These are phyloP conservation scores for Hyaena hyaena DNA, from an alignment of 2,113 vertebrate genomes.

Conservation along the genomic window DNA sequence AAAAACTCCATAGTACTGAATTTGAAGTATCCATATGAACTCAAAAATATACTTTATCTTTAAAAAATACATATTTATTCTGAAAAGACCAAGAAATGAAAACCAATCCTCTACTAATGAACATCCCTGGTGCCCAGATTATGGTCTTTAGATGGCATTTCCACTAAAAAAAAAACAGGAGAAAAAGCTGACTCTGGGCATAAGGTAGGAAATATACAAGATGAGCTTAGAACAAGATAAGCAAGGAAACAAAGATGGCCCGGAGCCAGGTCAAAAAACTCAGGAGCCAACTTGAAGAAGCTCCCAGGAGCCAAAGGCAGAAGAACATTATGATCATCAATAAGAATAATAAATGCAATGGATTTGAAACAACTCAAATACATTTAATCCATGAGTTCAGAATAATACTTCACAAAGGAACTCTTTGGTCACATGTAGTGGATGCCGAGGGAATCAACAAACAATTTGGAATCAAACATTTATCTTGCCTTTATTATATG, in stretches of 20 bases:
- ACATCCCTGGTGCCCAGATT: not conserved
- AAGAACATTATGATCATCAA: not conserved
- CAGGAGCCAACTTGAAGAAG: not conserved
- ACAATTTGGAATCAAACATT: not conserved
- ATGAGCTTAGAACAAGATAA: not conserved
- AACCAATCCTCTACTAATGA: not conserved
- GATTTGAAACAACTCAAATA: not conserved
- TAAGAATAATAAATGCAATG: not conserved
- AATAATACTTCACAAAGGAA: not conserved
- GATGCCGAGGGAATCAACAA: not conserved
- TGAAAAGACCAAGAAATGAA: not conserved
- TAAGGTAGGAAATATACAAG: not conserved
- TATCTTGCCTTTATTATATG: not conserved
- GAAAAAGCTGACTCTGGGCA: not conserved
- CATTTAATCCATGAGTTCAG: not conserved
- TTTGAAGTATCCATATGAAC: slow-evolving; percentile 1
- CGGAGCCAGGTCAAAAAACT: not conserved
- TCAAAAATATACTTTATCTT: slow-evolving; percentile 33
- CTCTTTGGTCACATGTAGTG: not conserved
- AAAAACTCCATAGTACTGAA: not conserved
- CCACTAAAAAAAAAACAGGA: not conserved
- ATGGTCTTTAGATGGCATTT: not conserved
- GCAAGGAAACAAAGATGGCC: not conserved
- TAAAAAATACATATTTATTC: not conserved
- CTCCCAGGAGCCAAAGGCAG: not conserved